Evolutionary conservation across 2,888 invertebrate species (phyloP).

Genomic region (Callosobruchus maculatus): DNA sequence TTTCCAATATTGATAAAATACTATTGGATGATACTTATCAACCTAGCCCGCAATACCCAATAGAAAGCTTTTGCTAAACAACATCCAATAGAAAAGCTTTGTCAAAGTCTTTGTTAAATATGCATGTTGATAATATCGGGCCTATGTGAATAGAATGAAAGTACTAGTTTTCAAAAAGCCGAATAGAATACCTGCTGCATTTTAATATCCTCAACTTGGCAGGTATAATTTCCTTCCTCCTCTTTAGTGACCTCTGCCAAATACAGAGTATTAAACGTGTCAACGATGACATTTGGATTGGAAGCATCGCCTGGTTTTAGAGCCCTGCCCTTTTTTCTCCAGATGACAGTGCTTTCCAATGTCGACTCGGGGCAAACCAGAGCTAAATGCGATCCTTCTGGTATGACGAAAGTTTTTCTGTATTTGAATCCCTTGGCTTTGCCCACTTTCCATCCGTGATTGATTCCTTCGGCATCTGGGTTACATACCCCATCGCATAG

Average conservation of each 20-base stretch:
- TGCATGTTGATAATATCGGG: too few species aligned
- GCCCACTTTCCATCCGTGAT: constrained; percentile 46
- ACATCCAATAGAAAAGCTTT: too few species aligned
- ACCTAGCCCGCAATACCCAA: too few species aligned
- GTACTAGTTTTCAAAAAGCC: too few species aligned
- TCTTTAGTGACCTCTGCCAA: constrained; percentile 56
- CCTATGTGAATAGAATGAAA: too few species aligned
- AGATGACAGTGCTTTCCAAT: constrained; percentile 51
- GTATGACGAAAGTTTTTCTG: constrained; percentile 50
- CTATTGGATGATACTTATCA: too few species aligned
- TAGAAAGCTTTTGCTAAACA: too few species aligned
- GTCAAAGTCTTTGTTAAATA: too few species aligned
- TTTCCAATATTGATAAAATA: too few species aligned
- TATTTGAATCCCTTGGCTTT: constrained; percentile 50
- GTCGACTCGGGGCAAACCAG: constrained; percentile 56
- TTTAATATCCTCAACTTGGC: constrained; percentile 59
- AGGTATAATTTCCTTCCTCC: constrained; percentile 69
- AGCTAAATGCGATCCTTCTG: constrained; percentile 54
- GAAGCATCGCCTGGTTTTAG: constrained; percentile 47
- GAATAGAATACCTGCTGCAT: constrained; percentile 53
- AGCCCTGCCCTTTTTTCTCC: constrained; percentile 54
- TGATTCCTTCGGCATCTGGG: constrained; percentile 45
- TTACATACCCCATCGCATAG: constrained; percentile 45
- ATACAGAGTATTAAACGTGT: constrained; percentile 56
- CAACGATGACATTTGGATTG: constrained; percentile 44